Conservation (phyloP, 1,140 invertebrate species). For the Mizuhopecten yessoensis region DNA sequence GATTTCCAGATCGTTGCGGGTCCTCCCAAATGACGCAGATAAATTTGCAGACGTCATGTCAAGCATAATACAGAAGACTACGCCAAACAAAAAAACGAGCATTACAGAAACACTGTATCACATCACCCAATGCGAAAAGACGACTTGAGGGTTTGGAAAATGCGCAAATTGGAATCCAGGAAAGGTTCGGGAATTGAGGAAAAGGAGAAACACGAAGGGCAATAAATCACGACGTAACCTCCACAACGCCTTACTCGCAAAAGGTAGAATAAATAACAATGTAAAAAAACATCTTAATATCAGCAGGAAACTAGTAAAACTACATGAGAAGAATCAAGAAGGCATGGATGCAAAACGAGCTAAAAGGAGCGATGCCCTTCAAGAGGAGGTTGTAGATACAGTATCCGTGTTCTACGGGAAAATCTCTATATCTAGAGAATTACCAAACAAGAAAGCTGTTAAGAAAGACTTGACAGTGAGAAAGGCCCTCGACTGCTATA, state of each 20-base stretch:
- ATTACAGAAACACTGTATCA: background rate
- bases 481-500: constrained; percentile 19
- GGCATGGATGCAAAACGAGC: background rate
- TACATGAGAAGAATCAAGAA: background rate
- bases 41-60: constrained; percentile 27
- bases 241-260: background rate
- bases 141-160: background rate
- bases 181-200: background rate
- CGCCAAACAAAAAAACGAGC: constrained; percentile 44
- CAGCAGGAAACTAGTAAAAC: background rate
- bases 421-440: background rate
- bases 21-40: background rate
- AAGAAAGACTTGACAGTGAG: constrained; percentile 40
- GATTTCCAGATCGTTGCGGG: constrained; percentile 9
- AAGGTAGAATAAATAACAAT: constrained; percentile 19
- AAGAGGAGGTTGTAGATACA: background rate
- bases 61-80: constrained; percentile 29
- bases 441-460: constrained; percentile 5
- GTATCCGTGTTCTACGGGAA: constrained; percentile 10
- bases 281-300: background rate
- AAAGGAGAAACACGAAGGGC: background rate
- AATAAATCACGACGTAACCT: background rate
- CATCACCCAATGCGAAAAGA: background rate
- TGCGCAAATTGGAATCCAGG: background rate
- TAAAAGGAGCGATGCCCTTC: constrained; percentile 32